phyloP scores from a whole-genome alignment of 2,888 invertebrate species.

The Chrysotoxum bicinctum region DNA sequence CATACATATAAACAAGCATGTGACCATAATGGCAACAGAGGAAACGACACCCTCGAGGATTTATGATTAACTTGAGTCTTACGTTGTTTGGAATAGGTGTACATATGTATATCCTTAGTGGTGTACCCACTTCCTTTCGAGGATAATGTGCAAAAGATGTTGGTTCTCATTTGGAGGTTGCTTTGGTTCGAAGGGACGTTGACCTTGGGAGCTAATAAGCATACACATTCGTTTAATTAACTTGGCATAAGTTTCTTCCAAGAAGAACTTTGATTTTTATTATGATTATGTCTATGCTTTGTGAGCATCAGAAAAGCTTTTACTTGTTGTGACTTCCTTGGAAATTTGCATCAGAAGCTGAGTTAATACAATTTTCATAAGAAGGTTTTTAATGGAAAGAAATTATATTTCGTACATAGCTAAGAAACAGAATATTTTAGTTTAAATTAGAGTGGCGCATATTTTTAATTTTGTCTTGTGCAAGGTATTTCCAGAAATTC shows the following conservation, averaged over 20 bases:
- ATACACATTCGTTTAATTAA: conserved; percentile 24
- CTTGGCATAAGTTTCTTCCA: neutral
- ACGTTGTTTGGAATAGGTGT: conserved; percentile 12
- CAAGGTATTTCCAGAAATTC: no score
- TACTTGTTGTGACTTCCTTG: neutral
- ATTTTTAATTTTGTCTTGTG: no score
- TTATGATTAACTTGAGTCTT: conserved; percentile 63
- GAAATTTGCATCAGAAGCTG: neutral
- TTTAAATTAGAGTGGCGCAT: no score
- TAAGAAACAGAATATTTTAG: no score
- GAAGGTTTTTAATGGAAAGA: neutral
- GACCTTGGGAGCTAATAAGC: conserved; percentile 48
- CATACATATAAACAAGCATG: conserved; percentile 49
- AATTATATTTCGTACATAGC: no score
- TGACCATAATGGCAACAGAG: conserved; percentile 62
- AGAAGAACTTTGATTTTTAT: conserved; percentile 21
- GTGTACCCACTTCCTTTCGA: conserved; percentile 32
- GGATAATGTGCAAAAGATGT: conserved; percentile 30
- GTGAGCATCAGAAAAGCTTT: neutral
- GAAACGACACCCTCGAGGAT: conserved; percentile 62
- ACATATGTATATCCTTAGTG: neutral
- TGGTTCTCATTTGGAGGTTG: conserved; percentile 35
- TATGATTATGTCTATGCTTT: conserved; percentile 15
- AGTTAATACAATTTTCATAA: neutral
- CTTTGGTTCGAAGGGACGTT: conserved; percentile 44